Evolutionary conservation across 1,140 invertebrate genomes (phyloP).

Genomic region (Drosophila burlai): DNA sequence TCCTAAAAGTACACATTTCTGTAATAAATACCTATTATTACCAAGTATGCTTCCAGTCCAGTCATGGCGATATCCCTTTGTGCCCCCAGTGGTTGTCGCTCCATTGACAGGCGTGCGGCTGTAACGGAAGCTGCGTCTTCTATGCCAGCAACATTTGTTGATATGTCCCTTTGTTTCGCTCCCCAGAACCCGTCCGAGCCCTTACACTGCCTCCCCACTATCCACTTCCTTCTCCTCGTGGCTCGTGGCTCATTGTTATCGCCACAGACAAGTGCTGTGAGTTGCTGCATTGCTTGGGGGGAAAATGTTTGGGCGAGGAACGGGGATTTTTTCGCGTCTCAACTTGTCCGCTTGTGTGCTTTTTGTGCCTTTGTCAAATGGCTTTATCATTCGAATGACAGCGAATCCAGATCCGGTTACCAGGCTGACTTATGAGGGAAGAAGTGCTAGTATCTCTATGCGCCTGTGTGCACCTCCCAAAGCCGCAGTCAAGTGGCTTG

Average conservation of each 20-base stretch:
- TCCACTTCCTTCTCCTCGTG: constrained; percentile 21
- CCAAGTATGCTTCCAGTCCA: constrained; percentile 14
- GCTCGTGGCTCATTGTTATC: constrained; percentile 49
- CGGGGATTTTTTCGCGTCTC: constrained; percentile 62
- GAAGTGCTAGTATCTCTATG: constrained; percentile 11
- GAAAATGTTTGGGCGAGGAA: constrained; percentile 2
- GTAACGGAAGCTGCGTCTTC: constrained; percentile 53
- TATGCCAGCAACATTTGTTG: constrained; percentile 60
- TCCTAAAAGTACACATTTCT: neutral
- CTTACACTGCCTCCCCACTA: neutral
- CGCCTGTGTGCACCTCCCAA: constrained; percentile 30
- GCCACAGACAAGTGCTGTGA: constrained; percentile 53
- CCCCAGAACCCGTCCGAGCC: neutral
- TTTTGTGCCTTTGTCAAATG: constrained; percentile 69
- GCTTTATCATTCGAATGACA: constrained; percentile 78
- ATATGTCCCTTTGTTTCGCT: constrained; percentile 61
- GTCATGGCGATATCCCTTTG: constrained; percentile 11
- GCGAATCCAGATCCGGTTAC: constrained; percentile 61
- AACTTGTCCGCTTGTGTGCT: constrained; percentile 71
- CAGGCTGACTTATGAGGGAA: constrained; percentile 50
- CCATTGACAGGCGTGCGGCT: constrained; percentile 67
- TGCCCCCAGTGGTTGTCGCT: constrained; percentile 23
- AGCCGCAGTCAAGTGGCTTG: constrained; percentile 57
- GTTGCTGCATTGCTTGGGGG: constrained; percentile 40
- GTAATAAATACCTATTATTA: constrained; percentile 1